These are phyloP conservation scores for Leptopterna dolabrata DNA, from an alignment of 2,888 invertebrate genomes.

Conservation along the genomic window DNA sequence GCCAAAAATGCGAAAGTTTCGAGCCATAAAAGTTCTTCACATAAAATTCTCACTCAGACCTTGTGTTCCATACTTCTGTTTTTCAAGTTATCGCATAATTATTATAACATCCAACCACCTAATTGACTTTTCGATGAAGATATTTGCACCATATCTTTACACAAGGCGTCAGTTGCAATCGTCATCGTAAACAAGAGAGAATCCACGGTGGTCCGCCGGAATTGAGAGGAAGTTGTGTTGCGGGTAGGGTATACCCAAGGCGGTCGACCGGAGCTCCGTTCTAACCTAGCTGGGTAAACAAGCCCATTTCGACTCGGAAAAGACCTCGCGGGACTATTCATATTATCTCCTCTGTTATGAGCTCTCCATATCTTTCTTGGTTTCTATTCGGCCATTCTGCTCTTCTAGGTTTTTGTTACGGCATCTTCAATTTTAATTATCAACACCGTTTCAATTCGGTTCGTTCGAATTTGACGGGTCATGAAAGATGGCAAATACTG, in stretches of 20 bases:
- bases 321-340: not conserved
- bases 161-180: too few species aligned
- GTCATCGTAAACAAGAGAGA: too few species aligned
- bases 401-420: not conserved
- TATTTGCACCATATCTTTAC: too few species aligned
- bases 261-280: not conserved
- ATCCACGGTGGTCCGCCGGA: not conserved
- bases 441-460: not conserved
- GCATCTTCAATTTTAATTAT: not conserved
- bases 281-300: too few species aligned
- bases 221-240: not conserved
- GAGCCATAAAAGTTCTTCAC: too few species aligned
- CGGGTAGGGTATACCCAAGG: constrained; percentile 17
- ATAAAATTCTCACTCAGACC: too few species aligned
- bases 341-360: not conserved
- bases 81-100: too few species aligned
- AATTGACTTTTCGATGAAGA: too few species aligned
- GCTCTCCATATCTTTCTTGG: not conserved
- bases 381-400: not conserved
- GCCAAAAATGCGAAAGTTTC: too few species aligned
- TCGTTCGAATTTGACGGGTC: not conserved
- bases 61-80: too few species aligned
- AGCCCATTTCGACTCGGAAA: constrained; percentile 10
- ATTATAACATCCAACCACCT: too few species aligned
- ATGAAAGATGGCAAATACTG: not conserved